Percentiles rank a stretch among this genome's conserved stretches.
Conservation (phyloP, 1,140 invertebrate genomes). For the Zaprionus capensis region DNA sequence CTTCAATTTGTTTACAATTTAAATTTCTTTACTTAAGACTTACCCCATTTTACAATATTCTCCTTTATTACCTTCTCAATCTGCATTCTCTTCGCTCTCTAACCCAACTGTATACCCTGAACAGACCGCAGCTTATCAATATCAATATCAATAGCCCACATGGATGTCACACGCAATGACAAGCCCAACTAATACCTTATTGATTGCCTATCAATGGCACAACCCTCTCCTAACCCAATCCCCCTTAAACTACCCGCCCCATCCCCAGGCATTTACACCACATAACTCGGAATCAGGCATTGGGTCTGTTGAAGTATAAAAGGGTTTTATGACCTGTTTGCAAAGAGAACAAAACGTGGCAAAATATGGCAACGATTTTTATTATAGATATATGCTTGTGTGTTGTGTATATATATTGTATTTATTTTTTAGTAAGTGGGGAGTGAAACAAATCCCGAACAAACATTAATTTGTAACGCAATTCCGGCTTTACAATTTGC, state of each 20-base stretch:
- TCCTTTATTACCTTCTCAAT: neutral
- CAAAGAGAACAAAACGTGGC: slow-evolving; percentile 41
- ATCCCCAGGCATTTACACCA: slow-evolving; percentile 64
- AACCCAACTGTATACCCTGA: neutral
- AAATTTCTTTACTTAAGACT: neutral
- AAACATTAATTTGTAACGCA: slow-evolving; percentile 83
- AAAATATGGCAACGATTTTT: slow-evolving; percentile 39
- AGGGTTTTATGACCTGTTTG: slow-evolving; percentile 78
- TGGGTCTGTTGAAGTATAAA: slow-evolving; percentile 76
- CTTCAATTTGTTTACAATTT: too few species aligned
- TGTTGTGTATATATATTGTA: slow-evolving; percentile 23
- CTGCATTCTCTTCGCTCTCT: neutral
- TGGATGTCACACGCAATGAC: slow-evolving; percentile 67
- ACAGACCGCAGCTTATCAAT: slow-evolving; percentile 40
- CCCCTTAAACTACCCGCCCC: neutral
- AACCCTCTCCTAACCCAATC: slow-evolving; percentile 23
- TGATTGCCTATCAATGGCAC: slow-evolving; percentile 70
- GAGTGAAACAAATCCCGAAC: slow-evolving; percentile 64
- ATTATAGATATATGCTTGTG: slow-evolving; percentile 18
- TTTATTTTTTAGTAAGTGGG: slow-evolving; percentile 36
- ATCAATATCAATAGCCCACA: slow-evolving; percentile 73
- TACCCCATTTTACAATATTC: neutral
- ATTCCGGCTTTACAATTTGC: slow-evolving; percentile 75
- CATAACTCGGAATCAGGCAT: slow-evolving; percentile 74
- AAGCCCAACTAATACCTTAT: slow-evolving; percentile 78